Percentiles rank a stretch among this genome's conserved stretches.
phyloP scores from a whole-genome alignment of 2,888 invertebrate genomes.

The Stictocephala bisonia region DNA sequence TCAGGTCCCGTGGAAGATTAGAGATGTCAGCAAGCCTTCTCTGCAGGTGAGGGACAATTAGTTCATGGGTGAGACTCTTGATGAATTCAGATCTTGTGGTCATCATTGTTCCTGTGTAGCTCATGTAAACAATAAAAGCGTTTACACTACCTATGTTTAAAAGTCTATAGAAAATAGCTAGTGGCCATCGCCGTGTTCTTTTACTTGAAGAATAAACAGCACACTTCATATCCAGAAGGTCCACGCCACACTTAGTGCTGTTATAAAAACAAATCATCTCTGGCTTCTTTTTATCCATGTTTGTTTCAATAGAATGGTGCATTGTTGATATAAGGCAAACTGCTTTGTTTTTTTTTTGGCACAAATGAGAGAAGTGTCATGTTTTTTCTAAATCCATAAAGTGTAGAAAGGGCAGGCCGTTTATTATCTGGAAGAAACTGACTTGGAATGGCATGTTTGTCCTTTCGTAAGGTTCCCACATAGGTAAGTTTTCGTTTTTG shows the following conservation, averaged over 20 bases:
- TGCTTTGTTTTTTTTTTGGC: slow-evolving; percentile 49
- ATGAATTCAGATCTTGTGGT: slow-evolving; percentile 43
- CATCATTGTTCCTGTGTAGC: not conserved
- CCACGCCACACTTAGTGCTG: slow-evolving; percentile 50
- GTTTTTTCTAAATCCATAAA: slow-evolving; percentile 46
- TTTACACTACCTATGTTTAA: slow-evolving; percentile 47
- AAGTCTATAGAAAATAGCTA: slow-evolving; percentile 49
- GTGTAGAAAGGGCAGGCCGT: slow-evolving; percentile 14
- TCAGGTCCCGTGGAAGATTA: slow-evolving; percentile 44
- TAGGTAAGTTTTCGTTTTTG: slow-evolving; percentile 40
- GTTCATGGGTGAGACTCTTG: slow-evolving; percentile 17
- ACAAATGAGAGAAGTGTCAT: slow-evolving; percentile 49
- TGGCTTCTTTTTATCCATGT: slow-evolving; percentile 47
- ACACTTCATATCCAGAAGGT: slow-evolving; percentile 48
- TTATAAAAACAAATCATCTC: slow-evolving; percentile 52
- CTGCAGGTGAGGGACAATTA: slow-evolving; percentile 19
- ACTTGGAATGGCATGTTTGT: slow-evolving; percentile 47
- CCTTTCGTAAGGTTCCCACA: slow-evolving; percentile 45
- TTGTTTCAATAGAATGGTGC: slow-evolving; percentile 45
- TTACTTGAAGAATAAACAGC: slow-evolving; percentile 49
- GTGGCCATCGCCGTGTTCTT: slow-evolving; percentile 50
- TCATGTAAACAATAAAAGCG: slow-evolving; percentile 26
- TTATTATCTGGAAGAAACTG: slow-evolving; percentile 44
- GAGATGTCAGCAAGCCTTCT: slow-evolving; percentile 33
- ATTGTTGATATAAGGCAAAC: slow-evolving; percentile 51